Base-by-base conservation (phyloP, 2,113 vertebrate genomes). In the Vireo altiloquus region DNA sequence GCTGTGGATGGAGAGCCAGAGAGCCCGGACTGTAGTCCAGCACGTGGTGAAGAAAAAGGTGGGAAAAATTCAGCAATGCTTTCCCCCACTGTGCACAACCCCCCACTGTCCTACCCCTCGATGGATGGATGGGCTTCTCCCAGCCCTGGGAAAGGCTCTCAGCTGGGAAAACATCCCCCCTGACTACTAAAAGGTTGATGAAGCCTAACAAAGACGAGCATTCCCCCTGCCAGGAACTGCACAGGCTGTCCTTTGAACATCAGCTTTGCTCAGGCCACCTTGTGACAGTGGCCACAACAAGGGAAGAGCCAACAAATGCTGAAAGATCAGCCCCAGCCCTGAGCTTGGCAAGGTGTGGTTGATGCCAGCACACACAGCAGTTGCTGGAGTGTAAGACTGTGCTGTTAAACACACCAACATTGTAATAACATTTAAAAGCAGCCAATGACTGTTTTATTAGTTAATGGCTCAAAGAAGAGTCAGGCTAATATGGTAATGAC, bases 1-100 rank as follows among this genome's bases (percentile, higher is more conserved):
- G 46, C 93, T 97, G 27, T 99, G 99, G 99, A 75, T 98, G 84
- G 97, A 99, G 7, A 90, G 98, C 2, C 98, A 99, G 90, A 98
- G 98, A 96, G 97, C 84, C 25, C 81, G 85, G 52, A 97, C 97
- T 52, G 84, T 64, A 39, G 90, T 94, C 44, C 89, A 87, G 19
- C 90, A 70, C 15, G 22, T 37, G 13, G 87, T 91, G 40, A 97
- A 97, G 56, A 97, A 97, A 66, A 98, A 98, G 98, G 98, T 98
- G 92, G 66, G 33, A 77, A 47, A 7, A 8, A 12, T 37, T 25
- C 44, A 77, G 64, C 59, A 63, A 4, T 7, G 19, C 42, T 66
- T n/a, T 37, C 37, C 57, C 61, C 50, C 64, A 49, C 71, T 47
- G 17, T 31, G 16, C 72, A n/a, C 15, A n/a, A 13, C 7, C 13